Evolutionary conservation across 2,888 invertebrate genomes (phyloP).

Genomic region (Amorpha juglandis): DNA sequence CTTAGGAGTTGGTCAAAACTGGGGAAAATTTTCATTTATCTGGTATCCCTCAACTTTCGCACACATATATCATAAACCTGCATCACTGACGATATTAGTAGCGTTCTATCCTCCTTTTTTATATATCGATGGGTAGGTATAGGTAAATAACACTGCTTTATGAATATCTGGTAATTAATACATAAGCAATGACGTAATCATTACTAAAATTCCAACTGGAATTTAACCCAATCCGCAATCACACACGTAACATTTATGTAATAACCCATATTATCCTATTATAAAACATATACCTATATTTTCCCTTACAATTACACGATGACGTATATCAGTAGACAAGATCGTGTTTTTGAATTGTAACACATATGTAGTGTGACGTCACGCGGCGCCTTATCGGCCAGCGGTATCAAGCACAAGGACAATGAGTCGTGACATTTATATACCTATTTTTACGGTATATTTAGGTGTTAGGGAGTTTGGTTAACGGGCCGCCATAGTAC

Average conservation of each 20-base stretch:
- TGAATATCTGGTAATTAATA: no score
- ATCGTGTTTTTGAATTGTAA: constrained; percentile 28
- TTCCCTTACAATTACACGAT: not conserved
- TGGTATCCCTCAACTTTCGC: no score
- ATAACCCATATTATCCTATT: no score
- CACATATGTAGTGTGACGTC: constrained; percentile 31
- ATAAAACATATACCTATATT: not conserved
- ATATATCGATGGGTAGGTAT: no score
- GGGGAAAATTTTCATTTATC: no score
- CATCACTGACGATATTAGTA: no score
- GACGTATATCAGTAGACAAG: constrained; percentile 25
- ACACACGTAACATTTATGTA: not conserved
- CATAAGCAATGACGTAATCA: no score
- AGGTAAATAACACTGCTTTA: not conserved
- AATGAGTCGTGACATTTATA: constrained; percentile 30
- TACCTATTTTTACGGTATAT: constrained; percentile 11
- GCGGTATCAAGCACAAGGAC: constrained; percentile 36
- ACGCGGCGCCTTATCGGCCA: constrained; percentile 34
- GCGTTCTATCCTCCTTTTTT: no score
- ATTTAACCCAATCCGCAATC: not conserved
- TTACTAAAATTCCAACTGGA: not conserved
- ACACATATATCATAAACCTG: no score
- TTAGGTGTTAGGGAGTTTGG: not conserved
- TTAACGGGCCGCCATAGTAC: not conserved
- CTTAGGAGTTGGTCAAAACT: no score